phyloP scores from a whole-genome alignment of 2,797 vertebrate genomes.

The Sebastes matsubarae region DNA sequence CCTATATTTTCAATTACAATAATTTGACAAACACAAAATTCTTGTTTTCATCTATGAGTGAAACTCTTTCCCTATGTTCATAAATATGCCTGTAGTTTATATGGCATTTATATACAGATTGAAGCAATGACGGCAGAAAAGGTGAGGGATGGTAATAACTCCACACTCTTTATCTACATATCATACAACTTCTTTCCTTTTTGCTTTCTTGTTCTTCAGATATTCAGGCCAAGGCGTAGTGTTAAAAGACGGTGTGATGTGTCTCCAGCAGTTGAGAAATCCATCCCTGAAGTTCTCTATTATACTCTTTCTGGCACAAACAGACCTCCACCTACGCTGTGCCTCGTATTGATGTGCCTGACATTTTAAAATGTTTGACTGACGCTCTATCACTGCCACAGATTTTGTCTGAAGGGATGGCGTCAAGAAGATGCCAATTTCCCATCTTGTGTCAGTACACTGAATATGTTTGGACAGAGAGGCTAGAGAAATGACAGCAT shows the following conservation, averaged over 20 bases:
- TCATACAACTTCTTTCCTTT: not conserved
- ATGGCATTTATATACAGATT: not conserved
- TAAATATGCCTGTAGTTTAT: not conserved
- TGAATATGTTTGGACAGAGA: slow-evolving; percentile 26
- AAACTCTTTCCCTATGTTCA: not conserved
- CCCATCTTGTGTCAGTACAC: slow-evolving; percentile 26
- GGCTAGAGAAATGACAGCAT: not conserved
- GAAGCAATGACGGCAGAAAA: not conserved
- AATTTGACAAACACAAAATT: not conserved
- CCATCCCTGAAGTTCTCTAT: slow-evolving; percentile 56
- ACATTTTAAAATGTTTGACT: slow-evolving; percentile 73
- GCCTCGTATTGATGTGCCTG: slow-evolving; percentile 59
- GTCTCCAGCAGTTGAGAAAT: slow-evolving; percentile 54
- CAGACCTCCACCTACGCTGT: slow-evolving; percentile 61
- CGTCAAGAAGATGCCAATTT: slow-evolving; percentile 54
- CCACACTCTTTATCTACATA: not conserved
- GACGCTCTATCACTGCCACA: slow-evolving; percentile 54
- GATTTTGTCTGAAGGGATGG: slow-evolving; percentile 58
- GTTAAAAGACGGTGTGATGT: slow-evolving; percentile 40
- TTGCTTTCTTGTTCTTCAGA: slow-evolving; percentile 20
- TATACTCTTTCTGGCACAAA: slow-evolving; percentile 61
- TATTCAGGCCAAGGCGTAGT: slow-evolving; percentile 24
- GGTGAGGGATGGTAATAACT: not conserved
- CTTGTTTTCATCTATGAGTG: not conserved
- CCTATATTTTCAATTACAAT: not conserved